Evolutionary conservation across 2,113 vertebrate genomes (phyloP), one percentile per base, ranked within the genome.

Genomic region (Tenrec ecaudatus): DNA sequence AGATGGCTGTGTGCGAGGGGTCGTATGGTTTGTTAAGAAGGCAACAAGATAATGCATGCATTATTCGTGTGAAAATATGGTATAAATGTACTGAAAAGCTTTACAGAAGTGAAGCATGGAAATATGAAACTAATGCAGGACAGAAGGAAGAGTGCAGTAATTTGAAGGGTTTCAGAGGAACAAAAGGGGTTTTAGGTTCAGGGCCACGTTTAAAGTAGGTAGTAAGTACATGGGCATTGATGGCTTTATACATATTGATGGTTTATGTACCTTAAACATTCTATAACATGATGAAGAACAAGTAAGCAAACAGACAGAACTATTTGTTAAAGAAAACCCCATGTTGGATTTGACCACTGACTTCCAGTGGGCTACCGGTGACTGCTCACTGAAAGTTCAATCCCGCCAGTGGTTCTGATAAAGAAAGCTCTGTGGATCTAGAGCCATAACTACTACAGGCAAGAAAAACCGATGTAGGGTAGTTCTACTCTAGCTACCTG

Each of bases 171-270:
- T 53, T 53, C 47, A 53, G 47, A 53, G 47, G 1, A 53, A 53
- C 47, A 14, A 10, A 53, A 53, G 12, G 47, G 47, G 47, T 53
- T 53, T 53, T 53, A 40, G 47, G 47, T 53, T 8, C 11, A 10
- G 47, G 47, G 47, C 47, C 6, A 10, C 47, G 11, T 53, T 53
- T 53, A 53, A 53, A 53, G 47, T 53, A 53, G 47, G 47, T 14
- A 53, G 47, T 53, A 53, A 93, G 12, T 31, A 58, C 6, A 66
- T 16, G n/a, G 64, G 6, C 36, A 58, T 33, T 86, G 12, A 10
- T 20, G 91, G 11, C 36, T 80, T n/a, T 94, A 85, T 88, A 83
- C 14, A 90, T 86, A 85, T 9, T 69, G n/a, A 20, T 69, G n/a
- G 60, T 90, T 85, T 80, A 36, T 62, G 75, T 29, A 33, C 76